Evolutionary conservation across 2,888 invertebrate genomes (phyloP).

Genomic region (Phyllotreta cruciferae): DNA sequence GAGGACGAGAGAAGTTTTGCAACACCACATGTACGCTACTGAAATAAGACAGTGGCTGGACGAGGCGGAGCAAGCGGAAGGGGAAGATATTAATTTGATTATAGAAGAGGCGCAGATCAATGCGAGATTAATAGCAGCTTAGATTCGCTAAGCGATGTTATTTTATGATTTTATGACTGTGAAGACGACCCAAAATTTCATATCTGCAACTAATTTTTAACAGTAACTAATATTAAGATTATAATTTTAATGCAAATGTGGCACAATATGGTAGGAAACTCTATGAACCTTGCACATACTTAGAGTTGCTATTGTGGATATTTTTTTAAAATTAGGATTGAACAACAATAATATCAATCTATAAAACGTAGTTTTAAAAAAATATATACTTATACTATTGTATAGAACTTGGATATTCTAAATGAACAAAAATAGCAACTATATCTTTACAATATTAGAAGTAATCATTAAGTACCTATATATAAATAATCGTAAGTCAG

Average conservation of each 20-base stretch:
- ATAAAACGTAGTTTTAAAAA: too few species aligned
- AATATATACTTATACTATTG: too few species aligned
- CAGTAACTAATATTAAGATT: too few species aligned
- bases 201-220: background rate
- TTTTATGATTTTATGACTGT: constrained; percentile 1
- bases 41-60: constrained; percentile 79
- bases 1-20: constrained; percentile 77
- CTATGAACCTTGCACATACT: constrained; percentile 7
- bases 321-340: background rate
- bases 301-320: background rate
- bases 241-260: too few species aligned
- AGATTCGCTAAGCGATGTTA: constrained; percentile 10
- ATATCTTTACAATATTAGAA: too few species aligned
- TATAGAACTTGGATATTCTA: too few species aligned
- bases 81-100: constrained; percentile 46
- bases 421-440: too few species aligned
- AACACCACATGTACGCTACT: constrained; percentile 76
- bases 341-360: too few species aligned
- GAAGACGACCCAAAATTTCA: too few species aligned
- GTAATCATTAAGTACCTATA: too few species aligned
- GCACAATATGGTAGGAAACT: constrained; percentile 2
- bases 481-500: too few species aligned
- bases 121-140: constrained; percentile 49
- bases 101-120: constrained; percentile 52
- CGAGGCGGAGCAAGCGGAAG: constrained; percentile 65